A percentile compares a stretch with the other conserved stretches of the same genome.
phyloP scores from a whole-genome alignment of 2,113 vertebrate genomes.

The Acrocephalus kingi region DNA sequence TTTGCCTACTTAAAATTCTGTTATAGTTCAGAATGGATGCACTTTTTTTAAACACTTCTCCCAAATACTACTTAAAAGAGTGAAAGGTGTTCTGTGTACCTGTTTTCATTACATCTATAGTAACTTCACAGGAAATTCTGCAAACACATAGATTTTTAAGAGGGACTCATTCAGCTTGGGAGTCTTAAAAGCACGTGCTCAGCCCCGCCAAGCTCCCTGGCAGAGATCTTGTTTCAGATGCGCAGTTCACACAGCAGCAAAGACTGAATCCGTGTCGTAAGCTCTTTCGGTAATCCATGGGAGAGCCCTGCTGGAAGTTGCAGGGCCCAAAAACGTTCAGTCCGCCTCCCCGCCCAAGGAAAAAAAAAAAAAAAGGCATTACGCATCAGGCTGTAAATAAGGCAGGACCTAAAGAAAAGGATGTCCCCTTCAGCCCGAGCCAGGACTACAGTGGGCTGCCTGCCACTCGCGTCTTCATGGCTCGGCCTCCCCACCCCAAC shows the following conservation, averaged over 20 bases:
- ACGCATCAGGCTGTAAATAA: background rate
- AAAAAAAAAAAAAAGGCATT: background rate
- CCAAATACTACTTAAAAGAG: background rate
- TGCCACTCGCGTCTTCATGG: background rate
- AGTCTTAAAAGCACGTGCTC: background rate
- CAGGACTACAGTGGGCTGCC: background rate
- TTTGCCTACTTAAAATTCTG: background rate
- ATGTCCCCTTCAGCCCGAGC: background rate
- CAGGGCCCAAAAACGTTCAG: background rate
- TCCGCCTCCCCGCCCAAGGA: too few relatives aligned
- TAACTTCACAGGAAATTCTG: background rate
- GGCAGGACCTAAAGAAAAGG: background rate
- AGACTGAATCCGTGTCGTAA: fast-evolving
- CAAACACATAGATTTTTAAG: background rate
- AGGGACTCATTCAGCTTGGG: background rate
- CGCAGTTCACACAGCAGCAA: fast-evolving
- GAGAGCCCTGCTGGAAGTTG: background rate
- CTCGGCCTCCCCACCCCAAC: background rate
- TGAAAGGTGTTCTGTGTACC: background rate
- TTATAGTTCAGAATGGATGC: background rate
- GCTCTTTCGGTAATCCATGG: background rate
- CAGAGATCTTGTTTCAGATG: background rate
- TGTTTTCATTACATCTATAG: background rate
- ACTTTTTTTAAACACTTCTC: background rate
- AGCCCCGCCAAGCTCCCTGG: background rate